Evolutionary conservation across 2,113 vertebrate genomes (phyloP).

Genomic region (Brachypteracias leptosomus): DNA sequence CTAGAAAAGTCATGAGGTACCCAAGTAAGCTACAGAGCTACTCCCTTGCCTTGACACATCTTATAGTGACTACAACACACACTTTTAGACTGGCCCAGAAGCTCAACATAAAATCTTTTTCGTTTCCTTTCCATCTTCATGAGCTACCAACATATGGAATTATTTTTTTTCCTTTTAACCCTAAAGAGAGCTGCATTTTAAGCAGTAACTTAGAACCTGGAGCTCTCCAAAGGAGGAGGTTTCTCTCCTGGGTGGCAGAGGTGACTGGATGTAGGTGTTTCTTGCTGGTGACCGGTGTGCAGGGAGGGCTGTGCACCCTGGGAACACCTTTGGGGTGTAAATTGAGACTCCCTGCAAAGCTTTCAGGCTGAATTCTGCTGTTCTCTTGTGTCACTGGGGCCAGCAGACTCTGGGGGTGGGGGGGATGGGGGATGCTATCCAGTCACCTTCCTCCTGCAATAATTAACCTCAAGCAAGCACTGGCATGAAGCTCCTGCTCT

Average conservation of each 20-base stretch:
- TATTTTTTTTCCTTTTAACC: neutral
- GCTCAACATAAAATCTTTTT: neutral
- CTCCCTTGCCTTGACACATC: neutral
- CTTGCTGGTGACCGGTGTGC: accelerated
- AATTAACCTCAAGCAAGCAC: conserved; percentile 32
- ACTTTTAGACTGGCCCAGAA: accelerated
- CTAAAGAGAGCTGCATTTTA: neutral
- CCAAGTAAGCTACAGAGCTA: accelerated
- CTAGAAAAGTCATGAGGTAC: neutral
- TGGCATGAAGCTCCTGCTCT: conserved; percentile 23
- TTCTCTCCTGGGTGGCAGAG: neutral
- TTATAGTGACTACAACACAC: neutral
- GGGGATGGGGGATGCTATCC: neutral
- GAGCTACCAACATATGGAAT: neutral
- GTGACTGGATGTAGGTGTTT: accelerated
- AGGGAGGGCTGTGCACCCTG: neutral
- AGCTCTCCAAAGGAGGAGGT: neutral
- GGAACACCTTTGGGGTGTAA: neutral
- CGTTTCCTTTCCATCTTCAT: neutral
- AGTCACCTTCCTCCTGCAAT: neutral
- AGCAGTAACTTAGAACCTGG: neutral
- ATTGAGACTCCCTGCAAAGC: neutral
- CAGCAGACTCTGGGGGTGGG: neutral
- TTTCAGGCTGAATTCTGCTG: neutral
- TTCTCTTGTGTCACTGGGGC: neutral